A percentile compares a stretch with the other conserved stretches of the same genome.
Conservation (phyloP, 2,888 invertebrate species). For the Hirtodrosophila cameraria region DNA sequence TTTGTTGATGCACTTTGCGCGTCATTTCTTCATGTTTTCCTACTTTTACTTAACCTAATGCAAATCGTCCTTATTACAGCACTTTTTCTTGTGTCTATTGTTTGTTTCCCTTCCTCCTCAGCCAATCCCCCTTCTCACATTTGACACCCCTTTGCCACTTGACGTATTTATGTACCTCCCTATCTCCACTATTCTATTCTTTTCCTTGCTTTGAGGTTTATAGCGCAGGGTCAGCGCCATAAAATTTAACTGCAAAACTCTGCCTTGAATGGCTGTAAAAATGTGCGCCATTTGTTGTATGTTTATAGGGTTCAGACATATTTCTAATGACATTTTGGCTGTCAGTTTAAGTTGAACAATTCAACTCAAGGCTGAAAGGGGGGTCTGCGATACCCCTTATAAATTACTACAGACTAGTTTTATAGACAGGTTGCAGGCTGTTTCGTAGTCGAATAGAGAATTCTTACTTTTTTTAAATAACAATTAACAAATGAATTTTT, state of each 20-base stretch:
- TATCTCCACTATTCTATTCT: background rate
- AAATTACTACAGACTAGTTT: no score
- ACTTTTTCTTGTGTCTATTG: constrained; percentile 51
- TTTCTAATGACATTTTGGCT: constrained; percentile 36
- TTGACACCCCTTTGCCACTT: constrained; percentile 34
- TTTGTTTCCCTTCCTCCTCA: constrained; percentile 6
- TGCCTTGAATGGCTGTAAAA: constrained; percentile 58
- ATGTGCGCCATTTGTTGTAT: constrained; percentile 60
- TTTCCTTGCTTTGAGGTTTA: constrained; percentile 22
- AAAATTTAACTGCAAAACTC: constrained; percentile 69
- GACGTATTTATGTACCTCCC: constrained; percentile 59
- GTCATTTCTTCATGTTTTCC: constrained; percentile 40
- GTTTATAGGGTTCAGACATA: constrained; percentile 33
- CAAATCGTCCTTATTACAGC: constrained; percentile 69
- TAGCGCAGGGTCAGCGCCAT: constrained; percentile 63
- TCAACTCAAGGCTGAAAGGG: no score
- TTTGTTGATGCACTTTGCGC: constrained; percentile 51
- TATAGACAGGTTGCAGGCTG: no score
- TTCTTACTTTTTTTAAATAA: no score
- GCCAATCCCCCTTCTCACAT: background rate
- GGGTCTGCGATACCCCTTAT: no score
- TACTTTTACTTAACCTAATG: constrained; percentile 56
- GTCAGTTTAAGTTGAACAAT: background rate
- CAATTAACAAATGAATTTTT: no score
- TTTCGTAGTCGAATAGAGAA: no score